Base-by-base conservation (phyloP, 2,113 vertebrate species). In the Pedetes capensis region DNA sequence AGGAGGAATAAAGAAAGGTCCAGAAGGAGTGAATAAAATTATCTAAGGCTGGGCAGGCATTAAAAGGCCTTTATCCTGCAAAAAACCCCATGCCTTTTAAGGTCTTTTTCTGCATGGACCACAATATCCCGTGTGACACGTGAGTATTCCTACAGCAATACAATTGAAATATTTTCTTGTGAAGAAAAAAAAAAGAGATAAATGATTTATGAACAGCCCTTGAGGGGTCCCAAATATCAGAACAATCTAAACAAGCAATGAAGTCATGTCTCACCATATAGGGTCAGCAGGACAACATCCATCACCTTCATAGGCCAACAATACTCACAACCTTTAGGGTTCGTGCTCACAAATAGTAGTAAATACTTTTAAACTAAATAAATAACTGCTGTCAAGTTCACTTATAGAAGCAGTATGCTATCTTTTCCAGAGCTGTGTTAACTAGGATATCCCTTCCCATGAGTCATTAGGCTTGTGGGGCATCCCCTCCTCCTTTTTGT, bases 1-100 rank as follows among this genome's bases (percentile, higher is more conserved):
- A 99, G 99, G 99, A 99, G 99, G 98, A 99, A 99, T 98, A 99
- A 99, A 98, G 98, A 98, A 98, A 98, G 98, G 98, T 99, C 98
- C 98, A 99, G 98, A 98, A 99, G 98, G 98, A 98, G 98, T 99
- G 99, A 99, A 99, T 99, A 99, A 99, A 99, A 99, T 99, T 99
- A 99, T 99, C 99, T 99, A 99, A 99, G 99, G 99, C 99, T 99
- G 99, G 99, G 99, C 99, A 99, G 99, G 99, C 99, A 99, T 99
- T 99, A 99, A 99, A 99, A 99, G 99, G 98, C 98, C 98, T 99
- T 99, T 99, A 99, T 99, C 98, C 98, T 98, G 96, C 96, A 97
- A 97, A 98, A 98, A 98, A 97, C 97, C 8, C n/a, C 99, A 98
- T 98, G 98, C 99, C 98, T 98, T 98, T 98, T 99, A 98, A 99